These are phyloP conservation scores for Ochlodes sylvanus DNA, from an alignment of 2,888 invertebrate species.

Conservation along the genomic window DNA sequence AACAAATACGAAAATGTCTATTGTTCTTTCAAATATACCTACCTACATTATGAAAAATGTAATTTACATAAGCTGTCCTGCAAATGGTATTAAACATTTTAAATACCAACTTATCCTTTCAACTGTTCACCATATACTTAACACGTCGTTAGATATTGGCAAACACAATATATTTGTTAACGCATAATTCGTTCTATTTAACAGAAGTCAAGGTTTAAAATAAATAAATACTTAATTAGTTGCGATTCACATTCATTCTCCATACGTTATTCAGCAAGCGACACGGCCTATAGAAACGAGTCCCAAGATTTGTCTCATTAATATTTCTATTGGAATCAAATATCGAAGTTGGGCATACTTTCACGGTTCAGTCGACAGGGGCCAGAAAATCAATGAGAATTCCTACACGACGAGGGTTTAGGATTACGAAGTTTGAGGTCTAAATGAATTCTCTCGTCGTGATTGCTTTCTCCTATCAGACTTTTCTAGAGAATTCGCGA, in stretches of 20 bases:
- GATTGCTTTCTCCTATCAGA: conserved; percentile 42
- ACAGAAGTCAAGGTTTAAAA: background rate
- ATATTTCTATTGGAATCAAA: conserved; percentile 69
- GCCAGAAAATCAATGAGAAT: conserved; percentile 45
- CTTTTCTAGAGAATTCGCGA: conserved; percentile 29
- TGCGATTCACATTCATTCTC: conserved; percentile 11
- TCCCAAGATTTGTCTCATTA: conserved; percentile 67
- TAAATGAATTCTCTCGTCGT: conserved; percentile 43
- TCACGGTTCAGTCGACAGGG: conserved; percentile 61
- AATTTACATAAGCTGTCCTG: no score
- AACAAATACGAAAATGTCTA: no score
- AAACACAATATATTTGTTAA: background rate
- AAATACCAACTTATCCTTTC: no score
- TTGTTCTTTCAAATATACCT: no score
- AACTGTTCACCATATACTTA: no score
- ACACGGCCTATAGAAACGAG: conserved; percentile 43
- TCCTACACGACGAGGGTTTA: conserved; percentile 42
- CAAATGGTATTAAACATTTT: no score
- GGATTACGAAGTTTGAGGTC: conserved; percentile 42
- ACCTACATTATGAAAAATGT: no score
- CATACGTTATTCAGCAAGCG: conserved; percentile 23
- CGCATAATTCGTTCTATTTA: background rate
- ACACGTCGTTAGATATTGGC: no score
- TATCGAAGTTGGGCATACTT: conserved; percentile 72
- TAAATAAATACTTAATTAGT: conserved; percentile 1